These are phyloP conservation scores for Panulirus ornatus DNA, from an alignment of 1,140 invertebrate genomes.

Conservation along the genomic window DNA sequence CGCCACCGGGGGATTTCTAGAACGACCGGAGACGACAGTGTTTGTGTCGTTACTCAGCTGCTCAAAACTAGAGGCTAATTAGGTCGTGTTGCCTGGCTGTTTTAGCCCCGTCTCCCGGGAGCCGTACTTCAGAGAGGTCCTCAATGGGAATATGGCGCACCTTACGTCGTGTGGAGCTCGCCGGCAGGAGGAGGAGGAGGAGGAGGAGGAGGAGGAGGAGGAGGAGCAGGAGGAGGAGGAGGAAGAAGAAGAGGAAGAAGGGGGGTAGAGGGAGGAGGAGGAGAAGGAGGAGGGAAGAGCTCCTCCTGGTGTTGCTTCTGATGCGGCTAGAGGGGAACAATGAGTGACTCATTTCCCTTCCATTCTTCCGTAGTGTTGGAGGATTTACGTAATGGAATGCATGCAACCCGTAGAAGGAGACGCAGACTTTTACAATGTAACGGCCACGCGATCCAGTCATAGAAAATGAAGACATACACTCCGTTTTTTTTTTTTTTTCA, in stretches of 20 bases:
- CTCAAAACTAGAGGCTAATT: constrained; percentile 70
- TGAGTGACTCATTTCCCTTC: too few relatives aligned
- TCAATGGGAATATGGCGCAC: constrained; percentile 45
- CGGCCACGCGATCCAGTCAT: neutral
- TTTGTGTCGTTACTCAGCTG: constrained; percentile 63
- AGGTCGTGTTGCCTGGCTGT: constrained; percentile 67
- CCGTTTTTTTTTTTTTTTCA: neutral
- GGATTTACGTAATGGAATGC: neutral
- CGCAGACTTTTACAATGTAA: neutral
- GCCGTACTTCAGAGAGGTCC: constrained; percentile 48
- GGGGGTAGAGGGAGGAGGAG: neutral
- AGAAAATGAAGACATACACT: neutral
- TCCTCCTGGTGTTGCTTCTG: neutral
- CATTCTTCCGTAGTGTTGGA: neutral
- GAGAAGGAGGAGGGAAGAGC: neutral
- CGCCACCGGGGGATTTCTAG: constrained; percentile 61
- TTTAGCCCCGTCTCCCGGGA: constrained; percentile 64
- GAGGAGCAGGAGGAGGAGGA: neutral
- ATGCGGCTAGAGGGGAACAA: neutral
- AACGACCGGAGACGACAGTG: constrained; percentile 64
- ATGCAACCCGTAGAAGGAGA: neutral
- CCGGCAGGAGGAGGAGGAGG: neutral
- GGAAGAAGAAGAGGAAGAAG: neutral
- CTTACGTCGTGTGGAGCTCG: constrained; percentile 10
- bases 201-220: constrained; percentile 23